Evolutionary conservation across 2,797 vertebrate species (phyloP), one percentile per base, ranked within the genome.

Genomic region (Lithobates sylvaticus): DNA sequence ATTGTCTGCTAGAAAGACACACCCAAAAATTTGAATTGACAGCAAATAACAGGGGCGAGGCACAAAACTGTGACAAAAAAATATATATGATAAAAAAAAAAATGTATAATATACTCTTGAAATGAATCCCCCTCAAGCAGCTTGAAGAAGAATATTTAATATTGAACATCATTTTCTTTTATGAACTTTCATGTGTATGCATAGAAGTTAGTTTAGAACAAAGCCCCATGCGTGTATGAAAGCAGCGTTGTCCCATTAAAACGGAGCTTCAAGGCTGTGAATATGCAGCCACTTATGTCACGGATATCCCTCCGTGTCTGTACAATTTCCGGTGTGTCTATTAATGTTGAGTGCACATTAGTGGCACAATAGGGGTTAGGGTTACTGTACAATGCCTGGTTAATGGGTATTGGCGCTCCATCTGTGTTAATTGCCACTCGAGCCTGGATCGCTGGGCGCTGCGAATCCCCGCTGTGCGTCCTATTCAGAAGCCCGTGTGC

Each of bases 371-470:
- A 54, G 80, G 80, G 80, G 80, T 44, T 39, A 39, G 50, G 80
- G 80, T 82, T 82, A 74, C 54, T 73, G 80, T 74, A 82, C 80
- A 82, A 82, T 82, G 80, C 34, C 80, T 82, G 36, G 70, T 82
- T 82, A 82, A 82, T 73, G 80, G 69, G 69, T 82, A 74, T 82
- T 64, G 70, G 80, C 58, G 29, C 80, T 82, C 80, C 34, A 42
- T 82, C 70, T 82, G 80, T 65, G 80, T 82, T 82, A 82, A 82
- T 82, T 82, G 80, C 80, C 70, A 74, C 80, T 82, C 50, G 12
- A 82, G 80, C 72, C 70, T 64, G 80, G 70, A 64, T 65, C 7
- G 80, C 70, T 27, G 54, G 70, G 70, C 54, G 72, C 36, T 34
- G 79, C 23, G 26, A 64, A 82, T 82, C 80, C 80, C 80, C 80